A percentile compares a stretch with the other conserved stretches of the same genome.
Conservation (phyloP, 2,888 invertebrate genomes). For the Habroteleia sp. region DNA sequence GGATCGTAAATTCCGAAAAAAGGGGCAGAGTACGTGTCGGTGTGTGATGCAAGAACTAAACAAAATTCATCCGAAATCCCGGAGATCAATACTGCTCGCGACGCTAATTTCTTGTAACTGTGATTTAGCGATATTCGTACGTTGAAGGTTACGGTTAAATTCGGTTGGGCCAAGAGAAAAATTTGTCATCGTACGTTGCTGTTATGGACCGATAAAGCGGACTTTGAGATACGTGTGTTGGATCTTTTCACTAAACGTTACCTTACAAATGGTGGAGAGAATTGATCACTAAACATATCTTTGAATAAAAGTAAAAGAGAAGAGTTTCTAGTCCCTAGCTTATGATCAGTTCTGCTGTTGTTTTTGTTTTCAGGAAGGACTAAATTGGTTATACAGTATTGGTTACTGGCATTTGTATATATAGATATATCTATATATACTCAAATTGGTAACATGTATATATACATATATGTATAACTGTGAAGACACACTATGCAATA, state of each 20-base stretch:
- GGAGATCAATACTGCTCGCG: slow-evolving; percentile 9
- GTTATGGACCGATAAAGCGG: slow-evolving; percentile 13
- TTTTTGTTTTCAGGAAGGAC: slow-evolving; percentile 64
- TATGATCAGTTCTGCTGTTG: slow-evolving; percentile 69
- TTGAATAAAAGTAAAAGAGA: not conserved
- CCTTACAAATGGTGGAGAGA: not conserved
- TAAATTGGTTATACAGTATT: slow-evolving; percentile 63
- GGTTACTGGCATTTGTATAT: slow-evolving; percentile 55
- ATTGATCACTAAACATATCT: not conserved
- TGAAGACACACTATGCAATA: slow-evolving; percentile 72
- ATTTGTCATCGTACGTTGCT: not conserved
- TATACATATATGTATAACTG: slow-evolving; percentile 67
- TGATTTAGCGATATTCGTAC: slow-evolving; percentile 19
- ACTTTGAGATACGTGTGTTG: too few species aligned
- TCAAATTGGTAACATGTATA: slow-evolving; percentile 44
- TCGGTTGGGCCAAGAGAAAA: slow-evolving; percentile 7
- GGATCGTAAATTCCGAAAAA: slow-evolving; percentile 47
- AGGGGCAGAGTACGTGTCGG: not conserved
- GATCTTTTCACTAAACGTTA: too few species aligned
- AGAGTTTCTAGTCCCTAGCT: slow-evolving; percentile 42
- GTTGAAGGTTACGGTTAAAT: slow-evolving; percentile 14
- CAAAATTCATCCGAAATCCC: slow-evolving; percentile 7
- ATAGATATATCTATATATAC: slow-evolving; percentile 55
- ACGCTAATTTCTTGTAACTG: slow-evolving; percentile 25
- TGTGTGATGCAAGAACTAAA: slow-evolving; percentile 31